Conservation (phyloP, 1,140 invertebrate genomes). For the Papilio polyxenes region DNA sequence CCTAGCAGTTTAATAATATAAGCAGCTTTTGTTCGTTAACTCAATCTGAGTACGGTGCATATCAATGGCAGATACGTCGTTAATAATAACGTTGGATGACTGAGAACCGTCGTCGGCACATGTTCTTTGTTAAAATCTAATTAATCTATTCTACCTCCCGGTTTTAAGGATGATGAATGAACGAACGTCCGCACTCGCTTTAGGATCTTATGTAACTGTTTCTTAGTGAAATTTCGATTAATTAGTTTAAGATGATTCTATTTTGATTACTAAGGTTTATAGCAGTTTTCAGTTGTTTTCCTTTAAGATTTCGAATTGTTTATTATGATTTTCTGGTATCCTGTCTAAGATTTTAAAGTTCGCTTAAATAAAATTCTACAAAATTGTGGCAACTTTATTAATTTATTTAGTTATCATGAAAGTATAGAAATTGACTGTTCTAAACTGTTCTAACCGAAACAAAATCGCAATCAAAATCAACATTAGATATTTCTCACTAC, state of each 20-base stretch:
- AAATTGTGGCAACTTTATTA: too few relatives aligned
- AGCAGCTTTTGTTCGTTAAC: slow-evolving; percentile 26
- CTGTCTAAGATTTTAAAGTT: too few relatives aligned
- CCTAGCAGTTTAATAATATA: slow-evolving; percentile 21
- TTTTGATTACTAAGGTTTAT: not conserved
- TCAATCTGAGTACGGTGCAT: slow-evolving; percentile 8
- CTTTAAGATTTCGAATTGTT: too few relatives aligned
- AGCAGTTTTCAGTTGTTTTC: not conserved
- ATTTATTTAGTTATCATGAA: too few relatives aligned
- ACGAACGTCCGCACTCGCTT: slow-evolving; percentile 17
- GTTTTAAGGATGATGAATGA: slow-evolving; percentile 38
- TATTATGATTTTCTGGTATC: too few relatives aligned
- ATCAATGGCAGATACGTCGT: slow-evolving; percentile 32
- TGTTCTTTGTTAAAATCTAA: slow-evolving; percentile 35
- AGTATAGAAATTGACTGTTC: too few relatives aligned
- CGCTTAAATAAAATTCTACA: too few relatives aligned
- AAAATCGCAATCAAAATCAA: too few relatives aligned
- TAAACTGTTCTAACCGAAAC: too few relatives aligned
- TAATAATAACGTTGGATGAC: slow-evolving; percentile 22
- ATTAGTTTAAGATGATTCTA: not conserved
- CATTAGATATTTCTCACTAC: too few relatives aligned
- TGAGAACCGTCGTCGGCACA: slow-evolving; percentile 32
- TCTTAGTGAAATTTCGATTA: not conserved
- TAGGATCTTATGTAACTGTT: not conserved
- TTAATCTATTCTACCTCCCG: slow-evolving; percentile 37